Conservation (phyloP, 1,140 invertebrate genomes). For the Galleria mellonella region DNA sequence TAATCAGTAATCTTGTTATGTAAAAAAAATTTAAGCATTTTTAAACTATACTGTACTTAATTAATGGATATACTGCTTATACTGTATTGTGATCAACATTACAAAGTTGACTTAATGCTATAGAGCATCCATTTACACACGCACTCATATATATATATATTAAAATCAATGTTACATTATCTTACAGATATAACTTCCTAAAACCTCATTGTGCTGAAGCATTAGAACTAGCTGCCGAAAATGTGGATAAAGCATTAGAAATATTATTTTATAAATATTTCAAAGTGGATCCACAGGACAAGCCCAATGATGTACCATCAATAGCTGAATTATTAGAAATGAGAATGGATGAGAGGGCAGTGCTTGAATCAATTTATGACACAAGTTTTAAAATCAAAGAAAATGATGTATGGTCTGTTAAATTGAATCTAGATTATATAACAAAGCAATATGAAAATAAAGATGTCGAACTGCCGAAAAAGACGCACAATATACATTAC, state of each 20-base stretch:
- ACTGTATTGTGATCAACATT: too few species aligned
- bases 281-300: conserved; percentile 58
- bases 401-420: conserved; percentile 80
- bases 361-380: conserved; percentile 84
- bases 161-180: conserved; percentile 8
- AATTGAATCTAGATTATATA: conserved; percentile 80
- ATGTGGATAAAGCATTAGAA: conserved; percentile 80
- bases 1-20: not conserved
- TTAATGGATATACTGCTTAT: too few species aligned
- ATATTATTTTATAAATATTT: conserved; percentile 82
- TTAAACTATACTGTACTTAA: too few species aligned
- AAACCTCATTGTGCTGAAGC: conserved; percentile 83
- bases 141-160: too few species aligned
- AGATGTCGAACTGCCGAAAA: conserved; percentile 54
- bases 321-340: conserved; percentile 76
- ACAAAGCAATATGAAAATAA: conserved; percentile 76
- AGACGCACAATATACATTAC: not conserved
- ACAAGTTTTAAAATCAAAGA: conserved; percentile 79
- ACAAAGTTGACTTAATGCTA: too few species aligned
- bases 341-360: conserved; percentile 81
- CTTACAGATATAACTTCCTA: conserved; percentile 81
- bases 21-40: not conserved
- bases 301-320: conserved; percentile 55
- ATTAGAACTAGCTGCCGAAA: conserved; percentile 76
- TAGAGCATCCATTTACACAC: too few species aligned